Evolutionary conservation across 2,888 invertebrate species (phyloP).

Genomic region (Eucera pruinosa): DNA sequence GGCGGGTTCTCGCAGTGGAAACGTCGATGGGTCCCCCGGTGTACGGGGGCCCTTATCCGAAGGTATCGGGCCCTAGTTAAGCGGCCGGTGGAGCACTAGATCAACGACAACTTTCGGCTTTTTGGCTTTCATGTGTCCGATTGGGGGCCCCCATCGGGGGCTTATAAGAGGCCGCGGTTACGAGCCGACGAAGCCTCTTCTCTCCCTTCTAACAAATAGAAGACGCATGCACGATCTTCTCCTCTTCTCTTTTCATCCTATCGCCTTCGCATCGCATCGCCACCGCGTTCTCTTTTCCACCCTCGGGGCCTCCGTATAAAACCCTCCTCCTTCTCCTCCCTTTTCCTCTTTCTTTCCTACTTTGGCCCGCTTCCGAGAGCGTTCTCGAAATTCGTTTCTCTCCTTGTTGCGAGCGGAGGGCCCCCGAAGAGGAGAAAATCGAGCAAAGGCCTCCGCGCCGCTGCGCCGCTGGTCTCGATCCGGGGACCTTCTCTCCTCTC

Average conservation of each 20-base stretch:
- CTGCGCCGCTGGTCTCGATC: slow-evolving; percentile 14
- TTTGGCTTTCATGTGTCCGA: slow-evolving; percentile 82
- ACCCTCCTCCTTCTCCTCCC: slow-evolving; percentile 22
- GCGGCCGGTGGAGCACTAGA: slow-evolving; percentile 80
- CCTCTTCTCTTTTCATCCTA: slow-evolving; percentile 55
- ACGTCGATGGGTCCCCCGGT: slow-evolving; percentile 68
- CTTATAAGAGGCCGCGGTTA: slow-evolving; percentile 75
- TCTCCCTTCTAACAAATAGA: slow-evolving; percentile 76
- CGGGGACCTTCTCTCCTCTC: too few species aligned
- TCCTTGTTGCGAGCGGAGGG: slow-evolving; percentile 17
- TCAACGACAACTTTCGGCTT: slow-evolving; percentile 83
- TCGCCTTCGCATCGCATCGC: slow-evolving; percentile 10
- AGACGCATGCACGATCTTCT: slow-evolving; percentile 69
- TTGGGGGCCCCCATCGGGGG: slow-evolving; percentile 69
- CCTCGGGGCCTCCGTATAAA: slow-evolving; percentile 21
- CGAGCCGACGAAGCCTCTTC: slow-evolving; percentile 67
- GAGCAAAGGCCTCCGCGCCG: slow-evolving; percentile 68
- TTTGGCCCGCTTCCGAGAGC: slow-evolving; percentile 21
- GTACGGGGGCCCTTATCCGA: slow-evolving; percentile 75
- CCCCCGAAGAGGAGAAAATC: slow-evolving; percentile 77
- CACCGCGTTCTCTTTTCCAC: background rate
- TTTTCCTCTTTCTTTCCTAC: slow-evolving; percentile 24
- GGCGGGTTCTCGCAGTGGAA: slow-evolving; percentile 67
- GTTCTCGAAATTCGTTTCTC: slow-evolving; percentile 54
- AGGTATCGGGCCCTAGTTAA: slow-evolving; percentile 81